Evolutionary conservation across 1,140 invertebrate species (phyloP).

Genomic region (Wasmannia auropunctata): DNA sequence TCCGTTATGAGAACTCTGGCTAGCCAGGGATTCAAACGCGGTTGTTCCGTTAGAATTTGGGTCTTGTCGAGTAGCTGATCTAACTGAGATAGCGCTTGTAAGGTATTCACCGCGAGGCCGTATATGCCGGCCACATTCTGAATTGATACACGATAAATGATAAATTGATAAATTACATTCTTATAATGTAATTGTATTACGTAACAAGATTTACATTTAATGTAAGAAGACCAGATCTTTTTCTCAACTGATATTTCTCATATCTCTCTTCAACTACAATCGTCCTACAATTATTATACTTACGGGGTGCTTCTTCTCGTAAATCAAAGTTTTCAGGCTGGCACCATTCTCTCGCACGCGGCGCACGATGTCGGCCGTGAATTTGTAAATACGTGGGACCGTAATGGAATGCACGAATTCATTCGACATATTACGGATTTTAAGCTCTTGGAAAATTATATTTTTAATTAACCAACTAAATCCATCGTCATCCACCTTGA

Average conservation of each 20-base stretch:
- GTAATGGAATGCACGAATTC: constrained; percentile 89
- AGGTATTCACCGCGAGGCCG: constrained; percentile 90
- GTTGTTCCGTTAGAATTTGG: constrained; percentile 88
- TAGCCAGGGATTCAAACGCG: constrained; percentile 89
- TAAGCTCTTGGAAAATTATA: not conserved
- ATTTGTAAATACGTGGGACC: constrained; percentile 92
- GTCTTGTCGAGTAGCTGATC: constrained; percentile 88
- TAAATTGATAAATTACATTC: not conserved
- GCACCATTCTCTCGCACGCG: constrained; percentile 88
- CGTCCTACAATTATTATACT: constrained; percentile 69
- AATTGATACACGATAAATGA: constrained; percentile 24
- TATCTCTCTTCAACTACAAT: no score
- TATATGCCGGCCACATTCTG: constrained; percentile 90
- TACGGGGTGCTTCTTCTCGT: constrained; percentile 89
- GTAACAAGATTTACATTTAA: not conserved
- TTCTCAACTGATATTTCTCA: not conserved
- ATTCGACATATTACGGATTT: constrained; percentile 56
- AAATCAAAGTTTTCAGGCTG: constrained; percentile 90
- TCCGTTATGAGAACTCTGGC: constrained; percentile 92
- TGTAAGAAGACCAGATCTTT: constrained; percentile 27
- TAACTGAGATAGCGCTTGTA: constrained; percentile 89
- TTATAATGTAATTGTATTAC: not conserved
- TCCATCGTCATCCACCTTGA: not conserved
- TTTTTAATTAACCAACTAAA: not conserved
- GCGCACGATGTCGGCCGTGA: constrained; percentile 88